These are phyloP conservation scores for Lophotriccus pileatus DNA, from an alignment of 2,797 vertebrate species.

Conservation along the genomic window DNA sequence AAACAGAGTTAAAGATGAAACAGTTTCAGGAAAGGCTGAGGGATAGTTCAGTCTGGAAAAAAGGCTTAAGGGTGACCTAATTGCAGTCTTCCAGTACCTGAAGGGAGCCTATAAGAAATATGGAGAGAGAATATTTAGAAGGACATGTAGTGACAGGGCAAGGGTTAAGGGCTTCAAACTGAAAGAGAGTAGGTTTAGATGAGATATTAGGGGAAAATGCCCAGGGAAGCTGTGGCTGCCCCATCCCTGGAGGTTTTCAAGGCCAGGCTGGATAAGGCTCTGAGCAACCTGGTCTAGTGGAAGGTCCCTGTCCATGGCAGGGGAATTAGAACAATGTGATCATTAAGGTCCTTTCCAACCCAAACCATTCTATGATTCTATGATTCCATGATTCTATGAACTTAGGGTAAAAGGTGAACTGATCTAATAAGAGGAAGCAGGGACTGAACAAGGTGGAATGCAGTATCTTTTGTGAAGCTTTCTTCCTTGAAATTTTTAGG, in stretches of 20 bases:
- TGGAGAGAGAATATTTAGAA: background rate
- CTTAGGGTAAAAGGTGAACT: background rate
- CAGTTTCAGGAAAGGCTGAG: background rate
- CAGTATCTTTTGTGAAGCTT: background rate
- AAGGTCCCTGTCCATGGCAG: background rate
- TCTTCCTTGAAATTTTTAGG: background rate
- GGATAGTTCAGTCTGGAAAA: background rate
- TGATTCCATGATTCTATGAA: background rate
- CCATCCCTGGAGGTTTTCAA: background rate
- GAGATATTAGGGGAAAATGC: background rate
- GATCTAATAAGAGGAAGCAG: background rate
- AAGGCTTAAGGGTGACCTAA: background rate
- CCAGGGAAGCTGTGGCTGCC: background rate
- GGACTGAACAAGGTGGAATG: background rate
- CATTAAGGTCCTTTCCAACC: background rate
- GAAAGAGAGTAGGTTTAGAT: background rate
- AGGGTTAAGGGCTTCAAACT: background rate
- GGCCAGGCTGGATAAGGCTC: background rate
- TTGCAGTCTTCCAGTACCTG: background rate
- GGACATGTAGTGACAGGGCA: background rate
- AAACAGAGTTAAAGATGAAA: background rate
- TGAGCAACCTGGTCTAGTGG: background rate
- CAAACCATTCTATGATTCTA: background rate
- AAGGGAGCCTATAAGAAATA: background rate
- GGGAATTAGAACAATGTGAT: background rate